phyloP scores from a whole-genome alignment of 1,140 invertebrate species.

The Gonioctena quinquepunctata region DNA sequence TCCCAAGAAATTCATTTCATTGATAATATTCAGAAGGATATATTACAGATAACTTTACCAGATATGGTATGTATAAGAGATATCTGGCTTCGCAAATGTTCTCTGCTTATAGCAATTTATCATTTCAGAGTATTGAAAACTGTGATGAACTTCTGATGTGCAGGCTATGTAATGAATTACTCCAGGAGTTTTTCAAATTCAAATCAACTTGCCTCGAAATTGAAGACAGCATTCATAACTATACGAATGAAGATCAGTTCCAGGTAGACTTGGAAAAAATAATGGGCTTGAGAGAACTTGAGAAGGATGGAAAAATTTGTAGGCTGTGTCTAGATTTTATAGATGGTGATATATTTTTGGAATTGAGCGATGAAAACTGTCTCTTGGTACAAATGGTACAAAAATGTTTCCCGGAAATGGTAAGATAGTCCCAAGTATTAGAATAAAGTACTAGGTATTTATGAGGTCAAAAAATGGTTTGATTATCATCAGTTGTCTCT shows the following conservation, averaged over 20 bases:
- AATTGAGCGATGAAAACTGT: neutral
- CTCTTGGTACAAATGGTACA: neutral
- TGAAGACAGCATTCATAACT: constrained; percentile 5
- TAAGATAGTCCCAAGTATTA: too few relatives aligned
- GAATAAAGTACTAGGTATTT: too few relatives aligned
- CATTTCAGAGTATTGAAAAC: neutral
- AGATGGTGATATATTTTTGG: neutral
- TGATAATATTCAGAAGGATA: neutral
- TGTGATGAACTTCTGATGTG: neutral
- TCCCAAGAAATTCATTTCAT: neutral
- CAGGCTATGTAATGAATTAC: neutral
- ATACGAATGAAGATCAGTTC: neutral
- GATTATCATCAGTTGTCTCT: too few relatives aligned
- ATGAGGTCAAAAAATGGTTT: too few relatives aligned
- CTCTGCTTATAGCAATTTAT: neutral
- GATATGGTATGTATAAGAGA: neutral
- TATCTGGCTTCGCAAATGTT: neutral
- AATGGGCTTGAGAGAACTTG: neutral
- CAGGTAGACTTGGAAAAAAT: constrained; percentile 2
- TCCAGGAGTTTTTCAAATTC: constrained; percentile 1
- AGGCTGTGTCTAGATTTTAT: neutral
- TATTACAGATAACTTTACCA: neutral
- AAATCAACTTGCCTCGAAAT: constrained; percentile 8
- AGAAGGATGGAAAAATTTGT: neutral
- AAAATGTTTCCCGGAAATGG: constrained; percentile 3